These are phyloP conservation scores for Platygyra sinensis DNA, from an alignment of 64 coral and sea anemone genomes.

Conservation along the genomic window DNA sequence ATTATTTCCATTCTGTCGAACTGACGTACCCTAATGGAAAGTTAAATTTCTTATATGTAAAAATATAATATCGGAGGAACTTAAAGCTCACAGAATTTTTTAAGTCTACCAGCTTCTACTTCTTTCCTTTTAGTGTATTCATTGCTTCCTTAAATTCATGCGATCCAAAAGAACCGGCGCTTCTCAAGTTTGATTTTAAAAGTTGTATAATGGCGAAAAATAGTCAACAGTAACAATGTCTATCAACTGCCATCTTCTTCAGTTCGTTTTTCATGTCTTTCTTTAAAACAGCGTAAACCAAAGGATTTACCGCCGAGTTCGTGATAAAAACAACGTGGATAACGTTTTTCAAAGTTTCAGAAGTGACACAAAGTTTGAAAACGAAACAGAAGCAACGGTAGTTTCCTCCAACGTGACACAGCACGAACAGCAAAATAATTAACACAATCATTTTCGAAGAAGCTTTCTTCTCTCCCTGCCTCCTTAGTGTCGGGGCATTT, in stretches of 20 bases:
- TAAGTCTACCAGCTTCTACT: too few relatives aligned
- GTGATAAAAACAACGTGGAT: constrained; percentile 3
- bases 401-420: constrained; percentile 17
- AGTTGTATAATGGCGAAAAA: not conserved
- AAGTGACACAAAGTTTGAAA: not conserved
- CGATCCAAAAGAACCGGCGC: too few relatives aligned
- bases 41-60: too few relatives aligned
- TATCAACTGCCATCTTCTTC: not conserved
- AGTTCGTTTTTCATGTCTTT: constrained; percentile 1
- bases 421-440: constrained; percentile 13
- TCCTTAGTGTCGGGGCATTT: not conserved
- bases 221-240: not conserved
- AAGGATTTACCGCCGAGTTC: constrained; percentile 2
- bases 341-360: not conserved
- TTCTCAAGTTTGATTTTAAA: too few relatives aligned
- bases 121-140: too few relatives aligned
- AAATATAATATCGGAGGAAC: too few relatives aligned
- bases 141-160: too few relatives aligned
- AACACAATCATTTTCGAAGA: not conserved
- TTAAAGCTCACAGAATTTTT: too few relatives aligned
- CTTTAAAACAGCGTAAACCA: constrained; percentile 10
- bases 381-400: constrained; percentile 5
- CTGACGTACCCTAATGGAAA: too few relatives aligned
- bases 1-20: too few relatives aligned
- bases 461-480: not conserved